A percentile compares a stretch with the other conserved stretches of the same genome.
Conservation (phyloP, 2,113 vertebrate genomes). For the Nymphicus hollandicus region DNA sequence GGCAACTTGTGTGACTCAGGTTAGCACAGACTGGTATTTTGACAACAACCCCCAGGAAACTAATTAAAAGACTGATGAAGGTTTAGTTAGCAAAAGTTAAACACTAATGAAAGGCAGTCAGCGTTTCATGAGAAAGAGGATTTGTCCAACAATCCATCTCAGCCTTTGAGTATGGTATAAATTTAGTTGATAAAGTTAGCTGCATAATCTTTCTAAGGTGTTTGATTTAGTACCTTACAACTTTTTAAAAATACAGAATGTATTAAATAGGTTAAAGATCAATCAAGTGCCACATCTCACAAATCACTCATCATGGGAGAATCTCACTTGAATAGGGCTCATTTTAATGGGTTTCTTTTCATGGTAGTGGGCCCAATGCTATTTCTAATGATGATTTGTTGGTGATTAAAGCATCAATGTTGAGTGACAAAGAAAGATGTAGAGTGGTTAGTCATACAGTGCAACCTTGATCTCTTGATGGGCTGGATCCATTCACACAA, state of each 20-base stretch:
- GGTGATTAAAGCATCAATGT: not conserved
- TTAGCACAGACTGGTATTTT: not conserved
- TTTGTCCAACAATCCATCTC: not conserved
- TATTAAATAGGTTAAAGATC: slow-evolving; percentile 1
- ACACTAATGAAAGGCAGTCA: not conserved
- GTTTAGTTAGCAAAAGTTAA: slow-evolving; percentile 19
- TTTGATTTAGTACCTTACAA: not conserved
- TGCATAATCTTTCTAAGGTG: not conserved
- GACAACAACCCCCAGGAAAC: not conserved
- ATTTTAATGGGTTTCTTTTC: slow-evolving; percentile 24
- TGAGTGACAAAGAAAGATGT: not conserved
- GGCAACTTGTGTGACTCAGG: not conserved
- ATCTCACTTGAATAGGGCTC: not conserved
- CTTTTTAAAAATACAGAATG: not conserved
- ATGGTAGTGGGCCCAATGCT: not conserved
- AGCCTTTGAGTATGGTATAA: not conserved
- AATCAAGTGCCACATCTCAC: not conserved
- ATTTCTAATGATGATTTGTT: not conserved
- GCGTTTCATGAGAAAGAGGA: not conserved
- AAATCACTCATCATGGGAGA: not conserved
- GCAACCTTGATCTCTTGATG: not conserved
- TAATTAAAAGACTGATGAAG: not conserved
- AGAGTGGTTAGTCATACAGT: not conserved
- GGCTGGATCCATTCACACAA: not conserved
- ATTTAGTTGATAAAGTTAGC: not conserved